Conservation (phyloP, 2,113 vertebrate species). For the Gavialis gangeticus region DNA sequence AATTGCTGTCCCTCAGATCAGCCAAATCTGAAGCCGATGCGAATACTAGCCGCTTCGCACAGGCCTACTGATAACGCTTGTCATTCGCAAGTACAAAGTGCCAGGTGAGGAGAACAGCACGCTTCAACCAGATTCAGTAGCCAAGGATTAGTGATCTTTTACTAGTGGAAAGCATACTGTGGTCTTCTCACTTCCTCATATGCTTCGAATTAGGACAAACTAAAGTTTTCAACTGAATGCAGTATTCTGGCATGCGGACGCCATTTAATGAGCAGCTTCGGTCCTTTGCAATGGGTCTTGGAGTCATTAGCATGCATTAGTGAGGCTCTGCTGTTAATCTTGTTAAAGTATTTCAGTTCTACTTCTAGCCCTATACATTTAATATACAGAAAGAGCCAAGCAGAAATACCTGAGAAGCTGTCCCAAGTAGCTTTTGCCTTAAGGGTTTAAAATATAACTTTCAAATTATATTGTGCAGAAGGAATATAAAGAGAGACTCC, state of each 20-base stretch:
- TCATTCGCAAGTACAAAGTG: no score
- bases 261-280: slow-evolving; percentile 25
- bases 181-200: not conserved
- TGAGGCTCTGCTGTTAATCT: slow-evolving; percentile 51
- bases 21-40: no score
- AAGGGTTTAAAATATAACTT: not conserved
- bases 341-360: slow-evolving; percentile 41
- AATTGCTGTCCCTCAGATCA: no score
- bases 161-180: not conserved
- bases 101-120: no score
- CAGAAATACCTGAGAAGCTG: not conserved
- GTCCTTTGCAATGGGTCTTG: slow-evolving; percentile 8
- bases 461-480: not conserved
- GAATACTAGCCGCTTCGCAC: no score
- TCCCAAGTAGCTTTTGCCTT: not conserved
- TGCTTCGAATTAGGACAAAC: not conserved
- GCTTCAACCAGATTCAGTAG: not conserved
- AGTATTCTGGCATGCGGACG: not conserved
- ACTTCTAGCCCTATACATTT: slow-evolving; percentile 15
- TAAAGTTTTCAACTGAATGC: not conserved
- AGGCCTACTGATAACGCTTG: no score
- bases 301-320: slow-evolving; percentile 42
- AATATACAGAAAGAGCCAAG: not conserved
- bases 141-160: rapidly evolving
- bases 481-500: not conserved